Evolutionary conservation across 2,113 vertebrate species (phyloP).

Genomic region (Phycodurus eques): DNA sequence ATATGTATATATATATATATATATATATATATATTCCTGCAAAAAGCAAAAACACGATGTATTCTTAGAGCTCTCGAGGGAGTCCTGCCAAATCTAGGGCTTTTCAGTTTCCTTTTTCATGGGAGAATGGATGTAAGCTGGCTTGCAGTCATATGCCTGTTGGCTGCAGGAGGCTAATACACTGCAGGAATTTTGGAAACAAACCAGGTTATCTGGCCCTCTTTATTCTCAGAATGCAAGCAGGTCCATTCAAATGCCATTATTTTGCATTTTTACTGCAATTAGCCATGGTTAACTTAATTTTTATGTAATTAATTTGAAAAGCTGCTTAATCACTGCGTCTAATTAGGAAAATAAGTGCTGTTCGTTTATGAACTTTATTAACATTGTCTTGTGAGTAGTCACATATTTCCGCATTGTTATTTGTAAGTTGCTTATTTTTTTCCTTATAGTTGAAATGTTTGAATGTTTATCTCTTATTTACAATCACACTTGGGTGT

Average conservation of each 20-base stretch:
- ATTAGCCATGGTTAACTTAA: constrained; percentile 59
- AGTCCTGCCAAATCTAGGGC: constrained; percentile 55
- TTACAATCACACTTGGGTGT: no score
- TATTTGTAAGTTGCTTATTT: no score
- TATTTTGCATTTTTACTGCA: constrained; percentile 52
- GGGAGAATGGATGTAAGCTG: constrained; percentile 49
- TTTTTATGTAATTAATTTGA: neutral
- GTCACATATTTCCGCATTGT: neutral
- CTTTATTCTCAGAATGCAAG: constrained; percentile 46
- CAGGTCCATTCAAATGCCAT: constrained; percentile 49
- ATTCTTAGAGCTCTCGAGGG: constrained; percentile 49
- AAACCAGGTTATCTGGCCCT: constrained; percentile 51
- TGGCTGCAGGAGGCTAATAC: constrained; percentile 51
- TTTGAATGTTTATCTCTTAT: no score
- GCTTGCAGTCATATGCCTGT: constrained; percentile 47
- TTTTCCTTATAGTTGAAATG: no score
- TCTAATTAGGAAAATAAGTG: constrained; percentile 31
- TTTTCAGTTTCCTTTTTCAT: constrained; percentile 41
- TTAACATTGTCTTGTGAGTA: neutral
- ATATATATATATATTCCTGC: neutral
- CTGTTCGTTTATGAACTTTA: constrained; percentile 3
- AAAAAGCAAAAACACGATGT: constrained; percentile 44
- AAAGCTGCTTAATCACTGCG: neutral
- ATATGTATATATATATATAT: no score
- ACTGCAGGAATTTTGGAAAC: constrained; percentile 64